A percentile compares a stretch with the other conserved stretches of the same genome.
Conservation (phyloP, 2,113 vertebrate species). For the Ahaetulla prasina region DNA sequence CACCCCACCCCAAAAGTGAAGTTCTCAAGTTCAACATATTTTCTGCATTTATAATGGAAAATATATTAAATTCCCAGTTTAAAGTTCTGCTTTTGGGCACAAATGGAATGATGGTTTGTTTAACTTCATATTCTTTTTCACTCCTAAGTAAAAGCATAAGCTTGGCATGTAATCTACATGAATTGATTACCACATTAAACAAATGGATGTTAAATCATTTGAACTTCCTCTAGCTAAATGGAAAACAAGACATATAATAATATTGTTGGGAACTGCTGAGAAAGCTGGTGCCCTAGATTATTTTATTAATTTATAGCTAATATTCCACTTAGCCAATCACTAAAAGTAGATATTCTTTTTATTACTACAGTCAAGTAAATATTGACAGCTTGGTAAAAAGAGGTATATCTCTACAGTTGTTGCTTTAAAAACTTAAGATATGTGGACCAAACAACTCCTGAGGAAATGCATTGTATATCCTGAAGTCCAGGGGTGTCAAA, state of each 20-base stretch:
- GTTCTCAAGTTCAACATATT: not conserved
- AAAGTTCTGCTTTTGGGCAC: conserved; percentile 11
- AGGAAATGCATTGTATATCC: not conserved
- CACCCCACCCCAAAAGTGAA: fast-evolving
- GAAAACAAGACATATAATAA: not conserved
- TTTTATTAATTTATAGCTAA: not conserved
- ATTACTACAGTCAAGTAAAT: not conserved
- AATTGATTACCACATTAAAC: not conserved
- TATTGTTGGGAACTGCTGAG: not conserved
- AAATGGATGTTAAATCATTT: not conserved
- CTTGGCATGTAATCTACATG: not conserved
- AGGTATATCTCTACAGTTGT: not conserved
- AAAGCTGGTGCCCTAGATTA: not conserved
- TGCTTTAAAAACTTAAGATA: not conserved
- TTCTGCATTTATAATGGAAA: conserved; percentile 1
- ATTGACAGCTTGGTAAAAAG: not conserved
- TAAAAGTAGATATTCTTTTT: not conserved
- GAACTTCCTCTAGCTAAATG: not conserved
- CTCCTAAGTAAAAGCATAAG: not conserved
- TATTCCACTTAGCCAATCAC: not conserved
- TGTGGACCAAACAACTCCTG: not conserved
- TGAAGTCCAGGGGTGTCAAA: not conserved
- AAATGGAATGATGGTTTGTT: conserved; percentile 25
- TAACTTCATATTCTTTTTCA: not conserved
- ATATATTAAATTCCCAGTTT: not conserved